Evolutionary conservation across 2,113 vertebrate genomes (phyloP).

Genomic region (Ariopsis seemanni): DNA sequence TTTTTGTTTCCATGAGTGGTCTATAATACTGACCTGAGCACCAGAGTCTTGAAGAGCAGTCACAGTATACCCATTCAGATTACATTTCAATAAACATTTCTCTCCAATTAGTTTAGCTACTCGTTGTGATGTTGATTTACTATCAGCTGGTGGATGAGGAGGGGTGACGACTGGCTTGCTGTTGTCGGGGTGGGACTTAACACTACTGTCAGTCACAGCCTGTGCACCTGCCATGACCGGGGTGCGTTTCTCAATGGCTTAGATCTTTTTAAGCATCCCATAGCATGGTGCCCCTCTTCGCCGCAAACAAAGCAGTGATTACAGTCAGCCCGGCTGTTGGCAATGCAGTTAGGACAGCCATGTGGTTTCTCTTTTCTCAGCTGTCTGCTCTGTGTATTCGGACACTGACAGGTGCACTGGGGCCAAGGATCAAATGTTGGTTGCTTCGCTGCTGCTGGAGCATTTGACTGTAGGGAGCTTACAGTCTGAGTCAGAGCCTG

Average conservation of each 20-base stretch:
- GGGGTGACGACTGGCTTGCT: background rate
- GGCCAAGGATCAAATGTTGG: background rate
- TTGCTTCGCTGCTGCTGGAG: background rate
- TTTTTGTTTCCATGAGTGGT: no score
- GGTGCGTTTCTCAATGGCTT: background rate
- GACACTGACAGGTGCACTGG: background rate
- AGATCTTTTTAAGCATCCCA: background rate
- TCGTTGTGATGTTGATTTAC: background rate
- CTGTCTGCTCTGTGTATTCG: background rate
- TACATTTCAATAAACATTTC: background rate
- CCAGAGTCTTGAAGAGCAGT: no score
- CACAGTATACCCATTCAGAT: no score
- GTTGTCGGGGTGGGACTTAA: background rate
- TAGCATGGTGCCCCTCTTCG: background rate
- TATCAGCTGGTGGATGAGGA: background rate
- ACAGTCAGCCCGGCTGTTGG: background rate
- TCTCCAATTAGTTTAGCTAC: background rate
- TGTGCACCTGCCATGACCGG: background rate
- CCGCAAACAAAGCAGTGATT: conserved; percentile 10
- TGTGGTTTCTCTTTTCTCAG: background rate
- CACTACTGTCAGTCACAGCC: background rate
- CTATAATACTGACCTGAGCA: no score
- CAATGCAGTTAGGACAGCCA: background rate
- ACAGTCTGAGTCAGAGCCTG: background rate
- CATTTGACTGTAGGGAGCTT: background rate